phyloP scores from a whole-genome alignment of 2,888 invertebrate species.

The Apamea anceps region DNA sequence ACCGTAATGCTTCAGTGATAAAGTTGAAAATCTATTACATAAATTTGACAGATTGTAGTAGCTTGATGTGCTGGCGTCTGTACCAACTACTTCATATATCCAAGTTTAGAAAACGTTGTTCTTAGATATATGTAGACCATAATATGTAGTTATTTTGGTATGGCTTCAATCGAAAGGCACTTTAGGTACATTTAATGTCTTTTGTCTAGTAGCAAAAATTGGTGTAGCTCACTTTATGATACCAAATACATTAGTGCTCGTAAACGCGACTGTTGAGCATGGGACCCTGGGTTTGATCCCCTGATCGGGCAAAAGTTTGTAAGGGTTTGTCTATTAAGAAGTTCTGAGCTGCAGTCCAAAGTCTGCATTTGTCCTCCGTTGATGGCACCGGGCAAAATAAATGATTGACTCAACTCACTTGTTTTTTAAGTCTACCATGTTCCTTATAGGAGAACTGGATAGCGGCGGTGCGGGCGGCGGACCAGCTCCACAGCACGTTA shows the following conservation, averaged over 20 bases:
- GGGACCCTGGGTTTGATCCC: background rate
- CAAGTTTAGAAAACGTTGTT: background rate
- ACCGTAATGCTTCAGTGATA: too few species aligned
- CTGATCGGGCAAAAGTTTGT: too few species aligned
- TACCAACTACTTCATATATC: background rate
- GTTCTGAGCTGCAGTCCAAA: background rate
- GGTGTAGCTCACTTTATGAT: background rate
- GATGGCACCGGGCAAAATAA: background rate
- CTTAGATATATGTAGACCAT: background rate
- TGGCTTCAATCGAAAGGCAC: constrained; percentile 8
- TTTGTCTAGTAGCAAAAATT: constrained; percentile 6
- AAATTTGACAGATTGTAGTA: too few species aligned
- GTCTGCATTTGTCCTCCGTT: background rate
- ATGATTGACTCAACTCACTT: background rate
- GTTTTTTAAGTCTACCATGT: background rate
- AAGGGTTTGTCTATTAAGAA: background rate
- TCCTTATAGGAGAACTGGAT: constrained; percentile 86
- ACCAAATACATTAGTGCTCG: background rate
- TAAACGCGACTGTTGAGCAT: background rate
- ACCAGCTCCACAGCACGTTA: constrained; percentile 86
- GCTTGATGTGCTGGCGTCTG: too few species aligned
- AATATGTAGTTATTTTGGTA: constrained; percentile 1
- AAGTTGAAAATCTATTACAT: too few species aligned
- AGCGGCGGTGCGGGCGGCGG: constrained; percentile 86
- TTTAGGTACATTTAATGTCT: background rate